Conservation (phyloP, 1,140 invertebrate genomes). For the Plectrocnemia conspersa region DNA sequence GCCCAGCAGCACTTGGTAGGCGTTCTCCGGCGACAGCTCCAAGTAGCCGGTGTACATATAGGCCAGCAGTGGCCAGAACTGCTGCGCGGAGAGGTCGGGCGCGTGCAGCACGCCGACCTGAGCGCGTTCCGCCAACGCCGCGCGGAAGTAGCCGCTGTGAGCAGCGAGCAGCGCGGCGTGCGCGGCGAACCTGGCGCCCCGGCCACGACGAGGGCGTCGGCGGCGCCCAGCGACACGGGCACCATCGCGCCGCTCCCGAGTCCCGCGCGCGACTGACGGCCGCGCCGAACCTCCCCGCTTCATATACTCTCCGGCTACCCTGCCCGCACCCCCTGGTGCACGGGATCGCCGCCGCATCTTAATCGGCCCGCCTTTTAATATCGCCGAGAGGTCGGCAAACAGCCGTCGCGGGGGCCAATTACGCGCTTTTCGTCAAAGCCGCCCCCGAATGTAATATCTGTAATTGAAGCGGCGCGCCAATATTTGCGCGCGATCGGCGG, state of each 20-base stretch:
- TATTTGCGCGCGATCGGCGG: constrained; percentile 32
- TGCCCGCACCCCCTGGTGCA: background rate
- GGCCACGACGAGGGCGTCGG: constrained; percentile 52
- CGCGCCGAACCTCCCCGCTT: constrained; percentile 9
- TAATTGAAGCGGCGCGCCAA: constrained; percentile 34
- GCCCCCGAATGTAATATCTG: constrained; percentile 37
- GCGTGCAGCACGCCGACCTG: constrained; percentile 46
- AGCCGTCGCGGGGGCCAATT: constrained; percentile 13
- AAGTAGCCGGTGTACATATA: constrained; percentile 75
- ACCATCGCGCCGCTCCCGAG: constrained; percentile 51
- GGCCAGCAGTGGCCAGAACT: constrained; percentile 66
- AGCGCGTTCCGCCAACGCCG: constrained; percentile 38
- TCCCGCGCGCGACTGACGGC: constrained; percentile 19
- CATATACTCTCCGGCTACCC: constrained; percentile 6
- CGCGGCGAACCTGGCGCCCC: constrained; percentile 61
- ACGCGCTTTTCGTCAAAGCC: constrained; percentile 35
- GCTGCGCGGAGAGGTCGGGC: constrained; percentile 60
- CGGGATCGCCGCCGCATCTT: background rate
- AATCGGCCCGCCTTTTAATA: background rate
- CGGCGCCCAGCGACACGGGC: constrained; percentile 42
- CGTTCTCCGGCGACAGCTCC: constrained; percentile 65
- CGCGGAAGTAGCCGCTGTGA: constrained; percentile 67
- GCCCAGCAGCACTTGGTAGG: constrained; percentile 67
- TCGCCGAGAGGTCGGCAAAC: background rate
- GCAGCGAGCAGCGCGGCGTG: constrained; percentile 61